Evolutionary conservation across 1,140 invertebrate genomes (phyloP), one percentile per base, ranked within the genome.

Genomic region (Asbolus verrucosus): DNA sequence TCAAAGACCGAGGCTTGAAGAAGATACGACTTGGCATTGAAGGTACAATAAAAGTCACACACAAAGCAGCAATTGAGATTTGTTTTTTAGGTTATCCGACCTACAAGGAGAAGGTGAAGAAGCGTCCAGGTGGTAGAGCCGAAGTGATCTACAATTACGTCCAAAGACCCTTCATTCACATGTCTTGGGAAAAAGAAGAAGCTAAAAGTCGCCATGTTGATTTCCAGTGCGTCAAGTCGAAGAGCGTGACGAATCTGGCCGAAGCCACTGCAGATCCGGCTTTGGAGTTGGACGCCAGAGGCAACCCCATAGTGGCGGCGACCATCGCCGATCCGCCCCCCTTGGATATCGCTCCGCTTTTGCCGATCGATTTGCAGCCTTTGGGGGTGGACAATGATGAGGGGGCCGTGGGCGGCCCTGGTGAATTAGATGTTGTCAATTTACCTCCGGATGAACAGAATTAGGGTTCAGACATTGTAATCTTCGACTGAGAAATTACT

Each of bases 181-280:
- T 99, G 95, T 99, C 97, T 0, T 99, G 98, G 98, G 98, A 99
- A 81, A 99, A 99, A 76, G 97, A 99, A 79, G 98, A 99, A 81
- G 97, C 97, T 0, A 98, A 98, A 79, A 98, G 95, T 81, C 89
- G 98, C 3, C 98, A 99, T 82, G 98, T 99, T 0, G 98, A 99
- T 82, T 99, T 99, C 81, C 92, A 97, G 83, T 97, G 95, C 79
- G 94, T 97, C 6, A 96, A 96, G 81, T 95, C 94, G 0, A 97
- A 97, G 80, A 96, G 94, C 0, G 94, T 96, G 0, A 97, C 95
- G 1, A 97, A 97, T 83, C 83, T 97, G 30, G 94, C 94, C 0
- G 92, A 95, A 82, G 92, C 94, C 2, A 93, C 94, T n/a, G 93
- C 94, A 2, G 94, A 96, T 83, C 92, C 93, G 1, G 88, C 86